phyloP scores from a whole-genome alignment of 2,797 vertebrate genomes.

The Anabas testudineus region DNA sequence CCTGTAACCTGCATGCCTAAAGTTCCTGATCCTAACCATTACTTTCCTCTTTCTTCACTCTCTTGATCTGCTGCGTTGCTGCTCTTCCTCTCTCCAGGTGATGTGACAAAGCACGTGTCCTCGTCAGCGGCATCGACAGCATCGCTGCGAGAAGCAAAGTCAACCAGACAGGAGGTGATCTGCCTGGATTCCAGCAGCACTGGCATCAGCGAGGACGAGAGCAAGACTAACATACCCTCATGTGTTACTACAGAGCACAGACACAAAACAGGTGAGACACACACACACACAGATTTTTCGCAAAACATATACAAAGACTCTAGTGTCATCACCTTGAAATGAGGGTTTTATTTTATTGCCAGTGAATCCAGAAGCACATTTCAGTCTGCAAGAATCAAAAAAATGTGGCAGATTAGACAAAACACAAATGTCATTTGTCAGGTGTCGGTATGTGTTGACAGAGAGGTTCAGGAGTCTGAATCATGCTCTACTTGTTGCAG shows the following conservation, averaged over 20 bases:
- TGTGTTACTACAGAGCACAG: constrained; percentile 27
- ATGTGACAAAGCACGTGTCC: constrained; percentile 83
- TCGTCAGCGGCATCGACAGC: constrained; percentile 41
- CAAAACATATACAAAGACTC: background rate
- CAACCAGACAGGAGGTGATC: constrained; percentile 86
- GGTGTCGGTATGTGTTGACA: background rate
- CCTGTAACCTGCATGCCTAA: background rate
- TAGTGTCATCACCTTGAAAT: no score
- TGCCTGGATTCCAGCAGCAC: constrained; percentile 84
- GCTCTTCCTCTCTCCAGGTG: constrained; percentile 74
- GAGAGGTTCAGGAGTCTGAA: background rate
- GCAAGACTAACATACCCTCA: constrained; percentile 60
- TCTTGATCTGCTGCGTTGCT: background rate
- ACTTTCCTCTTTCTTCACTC: background rate
- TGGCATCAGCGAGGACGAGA: constrained; percentile 78
- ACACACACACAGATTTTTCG: background rate
- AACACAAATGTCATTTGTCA: no score
- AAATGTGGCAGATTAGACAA: no score
- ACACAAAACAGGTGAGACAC: constrained; percentile 68
- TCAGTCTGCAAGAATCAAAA: background rate
- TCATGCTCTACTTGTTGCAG: background rate
- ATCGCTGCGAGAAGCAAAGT: constrained; percentile 68
- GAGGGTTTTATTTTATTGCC: no score
- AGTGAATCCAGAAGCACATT: background rate
- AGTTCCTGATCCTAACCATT: background rate